Percentiles rank a stretch among this genome's conserved stretches.
Conservation (phyloP, 2,888 invertebrate species). For the Eupelmus urozonus region DNA sequence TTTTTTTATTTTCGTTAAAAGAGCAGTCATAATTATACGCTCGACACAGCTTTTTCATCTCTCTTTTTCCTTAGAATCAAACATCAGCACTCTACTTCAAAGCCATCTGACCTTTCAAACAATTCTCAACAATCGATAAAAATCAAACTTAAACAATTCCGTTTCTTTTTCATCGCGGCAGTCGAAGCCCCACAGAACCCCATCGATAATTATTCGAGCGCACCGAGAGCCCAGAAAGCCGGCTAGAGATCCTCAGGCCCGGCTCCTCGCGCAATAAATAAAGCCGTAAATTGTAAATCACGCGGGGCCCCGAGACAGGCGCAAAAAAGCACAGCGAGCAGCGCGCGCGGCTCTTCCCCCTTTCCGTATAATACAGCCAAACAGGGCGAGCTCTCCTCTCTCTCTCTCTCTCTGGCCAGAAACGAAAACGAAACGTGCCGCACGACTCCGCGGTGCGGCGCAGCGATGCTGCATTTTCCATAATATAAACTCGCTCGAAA, state of each 20-base stretch:
- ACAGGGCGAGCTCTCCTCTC: too few relatives aligned
- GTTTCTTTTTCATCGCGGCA: not conserved
- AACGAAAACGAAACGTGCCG: slow-evolving; percentile 57
- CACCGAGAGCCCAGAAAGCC: too few relatives aligned
- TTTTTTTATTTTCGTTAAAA: too few relatives aligned
- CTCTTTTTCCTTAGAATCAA: too few relatives aligned
- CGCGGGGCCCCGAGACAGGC: slow-evolving; percentile 9
- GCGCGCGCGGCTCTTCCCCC: not conserved
- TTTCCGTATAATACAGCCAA: not conserved
- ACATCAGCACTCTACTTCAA: too few relatives aligned
- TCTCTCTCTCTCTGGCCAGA: too few relatives aligned
- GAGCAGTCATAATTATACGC: too few relatives aligned
- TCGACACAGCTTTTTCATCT: too few relatives aligned
- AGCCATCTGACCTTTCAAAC: too few relatives aligned
- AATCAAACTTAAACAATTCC: not conserved
- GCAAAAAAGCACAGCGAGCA: slow-evolving; percentile 24
- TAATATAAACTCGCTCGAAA: slow-evolving; percentile 56
- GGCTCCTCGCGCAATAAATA: slow-evolving; percentile 48
- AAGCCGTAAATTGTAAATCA: slow-evolving; percentile 52
- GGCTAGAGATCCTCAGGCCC: too few relatives aligned
- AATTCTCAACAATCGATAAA: too few relatives aligned
- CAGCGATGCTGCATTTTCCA: slow-evolving; percentile 42
- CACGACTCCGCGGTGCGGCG: slow-evolving; percentile 46
- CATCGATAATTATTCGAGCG: slow-evolving; percentile 29
- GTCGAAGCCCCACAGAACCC: not conserved